Evolutionary conservation across 2,888 invertebrate genomes (phyloP).

Genomic region (Mechanitis messenoides): DNA sequence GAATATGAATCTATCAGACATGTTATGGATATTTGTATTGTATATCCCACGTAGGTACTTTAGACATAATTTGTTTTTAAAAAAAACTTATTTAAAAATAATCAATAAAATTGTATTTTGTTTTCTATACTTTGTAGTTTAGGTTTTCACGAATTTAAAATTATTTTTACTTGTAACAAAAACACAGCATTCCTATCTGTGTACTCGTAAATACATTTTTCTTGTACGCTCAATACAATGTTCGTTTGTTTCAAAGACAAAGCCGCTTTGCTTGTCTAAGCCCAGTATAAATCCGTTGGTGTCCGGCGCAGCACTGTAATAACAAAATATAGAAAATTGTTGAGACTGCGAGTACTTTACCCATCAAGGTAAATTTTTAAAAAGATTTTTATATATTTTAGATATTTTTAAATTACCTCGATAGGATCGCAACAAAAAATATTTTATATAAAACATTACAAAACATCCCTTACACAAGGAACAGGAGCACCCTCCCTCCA

Average conservation of each 20-base stretch:
- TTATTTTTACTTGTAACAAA: constrained; percentile 12
- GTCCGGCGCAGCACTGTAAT: constrained; percentile 54
- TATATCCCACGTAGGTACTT: too few relatives aligned
- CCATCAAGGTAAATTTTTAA: constrained; percentile 22
- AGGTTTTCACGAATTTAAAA: too few relatives aligned
- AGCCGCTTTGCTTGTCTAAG: constrained; percentile 62
- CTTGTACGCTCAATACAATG: constrained; percentile 33
- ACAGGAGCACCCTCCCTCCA: neutral
- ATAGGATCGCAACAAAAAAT: neutral
- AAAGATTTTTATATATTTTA: constrained; percentile 16
- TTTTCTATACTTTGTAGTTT: too few relatives aligned
- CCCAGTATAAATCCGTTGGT: constrained; percentile 66
- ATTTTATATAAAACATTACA: neutral
- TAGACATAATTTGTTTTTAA: too few relatives aligned
- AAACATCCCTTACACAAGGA: constrained; percentile 6
- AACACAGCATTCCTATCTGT: neutral
- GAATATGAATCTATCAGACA: too few relatives aligned
- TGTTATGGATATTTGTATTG: too few relatives aligned
- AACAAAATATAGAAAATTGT: constrained; percentile 32
- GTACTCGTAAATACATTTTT: constrained; percentile 30
- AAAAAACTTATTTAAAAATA: too few relatives aligned
- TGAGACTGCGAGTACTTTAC: constrained; percentile 22
- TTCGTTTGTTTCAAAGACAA: constrained; percentile 62
- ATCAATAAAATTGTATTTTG: too few relatives aligned
- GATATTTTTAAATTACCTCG: too few relatives aligned